These are phyloP conservation scores for Yponomeuta sedellus DNA, from an alignment of 2,888 invertebrate genomes.

Conservation along the genomic window DNA sequence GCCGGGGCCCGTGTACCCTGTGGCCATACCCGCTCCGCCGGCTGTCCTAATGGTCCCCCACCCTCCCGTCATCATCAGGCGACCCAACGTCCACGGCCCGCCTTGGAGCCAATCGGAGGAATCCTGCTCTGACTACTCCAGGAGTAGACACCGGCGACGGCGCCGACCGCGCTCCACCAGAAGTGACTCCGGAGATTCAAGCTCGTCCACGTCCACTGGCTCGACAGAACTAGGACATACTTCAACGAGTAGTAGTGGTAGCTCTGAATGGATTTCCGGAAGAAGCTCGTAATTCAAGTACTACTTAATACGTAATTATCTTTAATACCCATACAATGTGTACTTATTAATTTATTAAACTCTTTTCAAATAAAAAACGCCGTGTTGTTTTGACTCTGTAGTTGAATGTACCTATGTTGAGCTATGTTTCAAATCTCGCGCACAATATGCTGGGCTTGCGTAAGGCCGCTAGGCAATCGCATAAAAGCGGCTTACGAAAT, in stretches of 20 bases:
- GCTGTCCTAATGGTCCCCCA: conserved; percentile 13
- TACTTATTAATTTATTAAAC: too few species aligned
- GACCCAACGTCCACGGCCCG: background rate
- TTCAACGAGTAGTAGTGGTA: background rate
- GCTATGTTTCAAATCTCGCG: background rate
- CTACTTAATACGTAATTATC: too few species aligned
- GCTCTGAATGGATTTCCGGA: too few species aligned
- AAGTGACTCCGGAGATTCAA: background rate
- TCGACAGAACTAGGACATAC: background rate
- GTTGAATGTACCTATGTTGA: background rate
- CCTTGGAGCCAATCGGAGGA: background rate
- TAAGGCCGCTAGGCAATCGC: background rate
- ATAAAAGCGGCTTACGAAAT: background rate
- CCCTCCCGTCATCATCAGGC: conserved; percentile 20
- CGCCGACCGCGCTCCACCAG: background rate
- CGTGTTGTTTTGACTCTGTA: too few species aligned
- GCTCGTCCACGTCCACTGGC: background rate
- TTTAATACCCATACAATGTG: too few species aligned
- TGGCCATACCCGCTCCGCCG: background rate
- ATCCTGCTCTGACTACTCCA: background rate
- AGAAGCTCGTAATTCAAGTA: too few species aligned
- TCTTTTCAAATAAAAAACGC: too few species aligned
- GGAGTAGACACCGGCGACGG: background rate
- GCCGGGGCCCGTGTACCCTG: conserved; percentile 25
- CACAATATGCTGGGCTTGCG: background rate